Evolutionary conservation across 2,113 vertebrate species (phyloP).

Genomic region (Rhineura floridana): DNA sequence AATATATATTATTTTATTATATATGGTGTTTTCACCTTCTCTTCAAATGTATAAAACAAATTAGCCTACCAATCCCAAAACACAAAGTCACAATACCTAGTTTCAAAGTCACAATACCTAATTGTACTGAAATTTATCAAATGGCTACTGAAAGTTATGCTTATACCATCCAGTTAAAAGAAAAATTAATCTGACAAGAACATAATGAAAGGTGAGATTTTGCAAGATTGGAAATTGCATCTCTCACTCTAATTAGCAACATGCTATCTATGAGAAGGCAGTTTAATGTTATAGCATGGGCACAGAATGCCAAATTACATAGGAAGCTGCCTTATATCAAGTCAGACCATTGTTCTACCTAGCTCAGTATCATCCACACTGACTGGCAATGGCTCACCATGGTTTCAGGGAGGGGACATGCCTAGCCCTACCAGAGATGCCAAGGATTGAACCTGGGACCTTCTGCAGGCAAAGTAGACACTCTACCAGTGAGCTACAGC

Average conservation of each 20-base stretch:
- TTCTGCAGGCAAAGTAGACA: too few species aligned
- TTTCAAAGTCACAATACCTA: background rate
- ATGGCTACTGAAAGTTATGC: background rate
- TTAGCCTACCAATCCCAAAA: background rate
- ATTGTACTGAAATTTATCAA: background rate
- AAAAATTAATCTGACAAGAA: slow-evolving; percentile 18
- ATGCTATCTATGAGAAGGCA: slow-evolving; percentile 7
- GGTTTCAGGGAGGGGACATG: too few species aligned
- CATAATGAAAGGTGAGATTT: background rate
- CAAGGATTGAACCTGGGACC: too few species aligned
- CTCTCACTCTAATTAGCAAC: slow-evolving; percentile 20
- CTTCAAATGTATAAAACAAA: rapidly evolving
- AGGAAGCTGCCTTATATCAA: too few species aligned
- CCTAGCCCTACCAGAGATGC: too few species aligned
- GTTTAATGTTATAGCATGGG: background rate
- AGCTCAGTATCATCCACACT: too few species aligned
- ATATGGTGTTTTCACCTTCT: background rate
- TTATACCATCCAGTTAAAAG: background rate
- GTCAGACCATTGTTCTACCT: too few species aligned
- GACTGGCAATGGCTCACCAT: too few species aligned
- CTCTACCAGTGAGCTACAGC: too few species aligned
- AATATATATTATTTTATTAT: background rate
- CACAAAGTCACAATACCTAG: background rate
- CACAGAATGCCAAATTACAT: background rate
- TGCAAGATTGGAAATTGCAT: background rate